These are phyloP conservation scores for Bujurquina vittata DNA, from an alignment of 2,113 vertebrate genomes.

Conservation along the genomic window DNA sequence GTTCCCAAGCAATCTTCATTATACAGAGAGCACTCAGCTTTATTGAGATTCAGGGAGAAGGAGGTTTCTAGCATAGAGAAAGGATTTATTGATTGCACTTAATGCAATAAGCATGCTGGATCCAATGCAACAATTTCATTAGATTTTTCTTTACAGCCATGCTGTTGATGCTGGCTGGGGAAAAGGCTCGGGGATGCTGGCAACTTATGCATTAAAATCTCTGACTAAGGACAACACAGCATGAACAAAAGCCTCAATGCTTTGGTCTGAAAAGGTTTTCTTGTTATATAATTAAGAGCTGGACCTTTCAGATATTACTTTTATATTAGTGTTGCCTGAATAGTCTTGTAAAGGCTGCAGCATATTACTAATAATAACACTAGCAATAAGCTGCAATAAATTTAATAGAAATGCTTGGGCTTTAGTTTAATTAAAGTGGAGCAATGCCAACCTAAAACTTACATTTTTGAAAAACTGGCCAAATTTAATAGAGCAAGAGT, in stretches of 20 bases:
- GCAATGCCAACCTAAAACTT: neutral
- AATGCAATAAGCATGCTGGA: conserved; percentile 82
- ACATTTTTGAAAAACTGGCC: neutral
- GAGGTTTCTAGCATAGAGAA: conserved; percentile 70
- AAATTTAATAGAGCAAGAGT: neutral
- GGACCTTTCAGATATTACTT: neutral
- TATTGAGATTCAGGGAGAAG: conserved; percentile 78
- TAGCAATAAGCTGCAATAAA: neutral
- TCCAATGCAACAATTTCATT: conserved; percentile 80
- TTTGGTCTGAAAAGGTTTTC: neutral
- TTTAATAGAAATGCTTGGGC: neutral
- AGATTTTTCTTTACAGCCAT: conserved; percentile 62
- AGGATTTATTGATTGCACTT: conserved; percentile 86
- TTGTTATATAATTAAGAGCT: neutral
- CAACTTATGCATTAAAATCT: conserved; percentile 34
- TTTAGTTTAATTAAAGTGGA: conserved; percentile 1
- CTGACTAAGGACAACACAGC: conserved; percentile 23
- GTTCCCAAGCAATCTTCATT: conserved; percentile 83
- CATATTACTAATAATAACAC: neutral
- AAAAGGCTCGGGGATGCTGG: neutral
- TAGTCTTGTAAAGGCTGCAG: neutral
- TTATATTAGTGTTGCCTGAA: neutral
- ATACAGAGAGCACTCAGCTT: conserved; percentile 78
- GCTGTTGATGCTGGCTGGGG: conserved; percentile 25
- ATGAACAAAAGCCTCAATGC: neutral